Percentiles rank a stretch among this genome's conserved stretches.
These are phyloP conservation scores for Loxodonta africana DNA, from an alignment of 2,113 vertebrate genomes.

Conservation along the genomic window DNA sequence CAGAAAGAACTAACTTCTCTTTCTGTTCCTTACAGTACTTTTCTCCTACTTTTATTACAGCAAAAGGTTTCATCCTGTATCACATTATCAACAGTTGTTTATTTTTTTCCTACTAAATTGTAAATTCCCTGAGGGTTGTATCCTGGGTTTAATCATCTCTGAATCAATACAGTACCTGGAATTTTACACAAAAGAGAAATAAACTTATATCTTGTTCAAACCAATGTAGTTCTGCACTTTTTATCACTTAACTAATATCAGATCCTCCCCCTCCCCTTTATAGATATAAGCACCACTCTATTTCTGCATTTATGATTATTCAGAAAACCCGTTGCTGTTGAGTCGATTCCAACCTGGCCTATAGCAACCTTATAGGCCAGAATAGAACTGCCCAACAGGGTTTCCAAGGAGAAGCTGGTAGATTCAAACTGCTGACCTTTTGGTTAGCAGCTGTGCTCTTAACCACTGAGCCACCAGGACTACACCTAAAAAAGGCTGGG, in stretches of 20 bases:
- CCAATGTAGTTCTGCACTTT: conserved; percentile 32
- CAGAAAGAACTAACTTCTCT: neutral
- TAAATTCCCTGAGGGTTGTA: neutral
- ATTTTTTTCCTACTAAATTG: conserved; percentile 28
- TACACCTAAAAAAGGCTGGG: neutral
- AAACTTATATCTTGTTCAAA: conserved; percentile 48
- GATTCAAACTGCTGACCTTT: no score
- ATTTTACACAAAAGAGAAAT: conserved; percentile 22
- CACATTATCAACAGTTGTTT: neutral
- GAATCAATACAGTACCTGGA: neutral
- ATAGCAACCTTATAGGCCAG: no score
- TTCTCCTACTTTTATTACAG: neutral
- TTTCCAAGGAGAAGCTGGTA: no score
- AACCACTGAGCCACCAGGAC: no score
- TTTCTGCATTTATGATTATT: conserved; percentile 31
- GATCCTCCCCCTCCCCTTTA: neutral
- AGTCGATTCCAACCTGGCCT: no score
- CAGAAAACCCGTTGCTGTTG: neutral
- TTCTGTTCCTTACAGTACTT: neutral
- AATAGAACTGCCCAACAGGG: no score
- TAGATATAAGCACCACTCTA: neutral
- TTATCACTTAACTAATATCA: conserved; percentile 3
- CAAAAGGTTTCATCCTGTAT: neutral
- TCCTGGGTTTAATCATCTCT: neutral
- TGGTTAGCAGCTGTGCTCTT: no score